Evolutionary conservation across 2,888 invertebrate genomes (phyloP).

Genomic region (Patella depressa): DNA sequence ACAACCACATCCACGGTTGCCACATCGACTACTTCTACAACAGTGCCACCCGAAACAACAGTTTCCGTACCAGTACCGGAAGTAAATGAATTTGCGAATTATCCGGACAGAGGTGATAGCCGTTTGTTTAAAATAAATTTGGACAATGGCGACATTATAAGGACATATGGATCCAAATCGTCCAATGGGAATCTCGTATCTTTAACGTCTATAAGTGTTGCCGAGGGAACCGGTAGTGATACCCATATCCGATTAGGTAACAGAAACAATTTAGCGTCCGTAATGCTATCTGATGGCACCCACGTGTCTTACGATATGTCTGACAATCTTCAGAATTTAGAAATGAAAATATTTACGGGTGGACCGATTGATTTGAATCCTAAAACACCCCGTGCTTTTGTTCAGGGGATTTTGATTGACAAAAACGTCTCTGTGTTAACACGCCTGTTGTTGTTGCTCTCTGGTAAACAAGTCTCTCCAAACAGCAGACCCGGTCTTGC

Average conservation of each 20-base stretch:
- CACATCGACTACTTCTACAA: neutral
- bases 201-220: conserved; percentile 35
- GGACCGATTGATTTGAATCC: neutral
- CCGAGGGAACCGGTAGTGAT: conserved; percentile 23
- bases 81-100: conserved; percentile 30
- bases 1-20: neutral
- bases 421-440: conserved; percentile 7
- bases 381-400: neutral
- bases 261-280: conserved; percentile 35
- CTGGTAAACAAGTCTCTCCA: neutral
- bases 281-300: conserved; percentile 38
- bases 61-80: neutral
- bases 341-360: conserved; percentile 36
- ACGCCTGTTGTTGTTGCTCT: neutral
- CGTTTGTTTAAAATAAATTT: conserved; percentile 35
- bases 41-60: neutral
- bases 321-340: conserved; percentile 34
- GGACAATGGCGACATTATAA: conserved; percentile 33
- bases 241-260: conserved; percentile 33
- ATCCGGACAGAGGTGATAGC: conserved; percentile 38
- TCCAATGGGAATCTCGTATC: conserved; percentile 36
- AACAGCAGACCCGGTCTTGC: conserved; percentile 6
- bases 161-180: conserved; percentile 36
- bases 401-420: neutral
- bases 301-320: conserved; percentile 42